Evolutionary conservation across 1,140 invertebrate species (phyloP), one percentile per base, ranked within the genome.

Genomic region (Drosophila ficusphila): DNA sequence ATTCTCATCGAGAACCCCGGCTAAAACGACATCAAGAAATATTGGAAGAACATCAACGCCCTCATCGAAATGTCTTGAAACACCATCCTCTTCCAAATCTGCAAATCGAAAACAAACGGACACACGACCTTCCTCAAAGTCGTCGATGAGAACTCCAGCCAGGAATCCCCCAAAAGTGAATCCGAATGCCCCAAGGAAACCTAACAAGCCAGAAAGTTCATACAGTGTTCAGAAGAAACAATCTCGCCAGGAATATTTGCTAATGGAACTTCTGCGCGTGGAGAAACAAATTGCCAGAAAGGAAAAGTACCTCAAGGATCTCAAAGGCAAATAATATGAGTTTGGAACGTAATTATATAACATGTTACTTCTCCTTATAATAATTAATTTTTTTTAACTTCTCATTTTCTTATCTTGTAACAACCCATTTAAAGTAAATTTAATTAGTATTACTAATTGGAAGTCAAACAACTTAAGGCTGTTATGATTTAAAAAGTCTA

Each of bases 201-300:
- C 12, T 2, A 5, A 9, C 5, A 21, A 7, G 12, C 7, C 23
- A 9, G 14, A 16, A 0, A 7, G 2, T 6, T 19, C 12, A 2
- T 4, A 12, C 16, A 46, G n/a, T 1, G 3, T 4, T 14, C 41
- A 25, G n/a, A 29, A 39, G 12, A 39, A 27, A 23, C 12, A 36
- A n/a, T 4, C 29, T 4, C 57, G 57, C 9, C 38, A 44, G 16
- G 23, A 73, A 29, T 62, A 49, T 7, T 41, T 73, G 8, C 18
- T 64, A 11, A 25, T 56, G 42, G 14, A 73, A 29, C 31, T 73
- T 2, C 6, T 48, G 4, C 9, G 33, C 14, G 34, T 73, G 0
- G 70, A 73, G 19, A 14, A 54, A 7, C 12, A 64, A 56, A 73
- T 73, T 27, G 68, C 39, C 2, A 62, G 48, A n/a, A 71, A 46